Percentiles rank a stretch among this genome's conserved stretches.
Conservation (phyloP, 2,797 vertebrate species). For the Enteromius unitaeniatus region DNA sequence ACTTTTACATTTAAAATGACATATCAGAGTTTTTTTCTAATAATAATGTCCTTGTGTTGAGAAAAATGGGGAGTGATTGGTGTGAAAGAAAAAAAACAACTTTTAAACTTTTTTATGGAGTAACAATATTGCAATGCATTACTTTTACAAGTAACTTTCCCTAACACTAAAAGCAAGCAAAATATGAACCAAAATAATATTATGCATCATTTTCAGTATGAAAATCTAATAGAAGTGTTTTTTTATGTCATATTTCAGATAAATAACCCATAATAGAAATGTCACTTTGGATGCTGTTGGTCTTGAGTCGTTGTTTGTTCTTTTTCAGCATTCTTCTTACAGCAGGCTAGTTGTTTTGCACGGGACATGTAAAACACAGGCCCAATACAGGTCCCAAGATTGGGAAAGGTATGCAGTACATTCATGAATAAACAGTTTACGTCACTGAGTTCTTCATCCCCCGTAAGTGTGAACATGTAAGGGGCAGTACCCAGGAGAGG, state of each 20-base stretch:
- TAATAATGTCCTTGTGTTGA: neutral
- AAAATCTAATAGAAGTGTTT: neutral
- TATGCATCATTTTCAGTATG: neutral
- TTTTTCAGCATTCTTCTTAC: conserved; percentile 11
- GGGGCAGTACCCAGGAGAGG: conserved; percentile 60
- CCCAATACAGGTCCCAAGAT: conserved; percentile 65
- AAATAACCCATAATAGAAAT: neutral
- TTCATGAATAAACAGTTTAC: conserved; percentile 42
- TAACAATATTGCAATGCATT: neutral
- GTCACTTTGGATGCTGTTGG: neutral
- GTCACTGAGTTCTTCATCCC: neutral
- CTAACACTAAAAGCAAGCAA: neutral
- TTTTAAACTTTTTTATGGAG: neutral
- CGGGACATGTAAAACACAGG: conserved; percentile 67
- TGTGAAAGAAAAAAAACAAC: neutral
- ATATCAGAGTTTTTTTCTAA: neutral
- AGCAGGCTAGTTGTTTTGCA: conserved; percentile 54
- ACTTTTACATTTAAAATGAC: neutral
- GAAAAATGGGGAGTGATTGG: neutral
- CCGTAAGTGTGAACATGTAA: neutral
- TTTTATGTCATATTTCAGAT: neutral
- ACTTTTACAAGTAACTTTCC: neutral
- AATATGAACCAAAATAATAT: neutral
- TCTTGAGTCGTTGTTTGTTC: conserved; percentile 2
- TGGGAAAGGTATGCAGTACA: conserved; percentile 57